Conservation (phyloP, 2,888 invertebrate species). For the Pyrrhia umbra region DNA sequence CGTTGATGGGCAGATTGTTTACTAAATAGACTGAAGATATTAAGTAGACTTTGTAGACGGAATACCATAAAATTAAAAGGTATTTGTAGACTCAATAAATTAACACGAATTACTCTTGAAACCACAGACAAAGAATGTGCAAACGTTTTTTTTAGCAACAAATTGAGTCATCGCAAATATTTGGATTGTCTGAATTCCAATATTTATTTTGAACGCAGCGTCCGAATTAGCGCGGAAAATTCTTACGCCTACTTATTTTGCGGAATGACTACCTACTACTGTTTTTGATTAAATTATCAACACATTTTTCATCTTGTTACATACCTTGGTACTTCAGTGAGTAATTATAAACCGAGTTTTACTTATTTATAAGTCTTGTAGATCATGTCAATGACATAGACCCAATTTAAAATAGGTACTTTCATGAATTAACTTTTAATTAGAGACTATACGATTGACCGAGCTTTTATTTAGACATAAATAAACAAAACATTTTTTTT, state of each 20-base stretch:
- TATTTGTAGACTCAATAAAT: conserved; percentile 38
- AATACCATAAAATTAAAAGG: conserved; percentile 1
- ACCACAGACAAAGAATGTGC: conserved; percentile 45
- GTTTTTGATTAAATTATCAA: conserved; percentile 21
- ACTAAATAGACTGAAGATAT: neutral
- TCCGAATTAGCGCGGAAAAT: conserved; percentile 32
- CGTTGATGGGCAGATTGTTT: conserved; percentile 6
- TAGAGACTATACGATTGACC: too few species aligned
- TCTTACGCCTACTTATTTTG: conserved; percentile 26
- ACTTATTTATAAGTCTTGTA: too few species aligned
- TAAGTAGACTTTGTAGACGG: neutral
- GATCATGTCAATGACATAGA: too few species aligned
- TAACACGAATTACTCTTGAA: conserved; percentile 25
- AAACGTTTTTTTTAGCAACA: conserved; percentile 34
- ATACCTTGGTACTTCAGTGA: neutral
- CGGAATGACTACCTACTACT: conserved; percentile 41
- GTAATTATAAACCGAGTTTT: too few species aligned
- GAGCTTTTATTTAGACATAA: too few species aligned
- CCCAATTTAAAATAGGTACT: too few species aligned
- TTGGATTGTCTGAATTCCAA: conserved; percentile 52
- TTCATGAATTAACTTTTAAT: too few species aligned
- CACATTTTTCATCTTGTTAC: neutral
- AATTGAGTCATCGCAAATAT: conserved; percentile 49
- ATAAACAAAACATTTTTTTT: too few species aligned
- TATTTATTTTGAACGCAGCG: conserved; percentile 42